Conservation (phyloP, 1,140 invertebrate species). For the Pantala flavescens region DNA sequence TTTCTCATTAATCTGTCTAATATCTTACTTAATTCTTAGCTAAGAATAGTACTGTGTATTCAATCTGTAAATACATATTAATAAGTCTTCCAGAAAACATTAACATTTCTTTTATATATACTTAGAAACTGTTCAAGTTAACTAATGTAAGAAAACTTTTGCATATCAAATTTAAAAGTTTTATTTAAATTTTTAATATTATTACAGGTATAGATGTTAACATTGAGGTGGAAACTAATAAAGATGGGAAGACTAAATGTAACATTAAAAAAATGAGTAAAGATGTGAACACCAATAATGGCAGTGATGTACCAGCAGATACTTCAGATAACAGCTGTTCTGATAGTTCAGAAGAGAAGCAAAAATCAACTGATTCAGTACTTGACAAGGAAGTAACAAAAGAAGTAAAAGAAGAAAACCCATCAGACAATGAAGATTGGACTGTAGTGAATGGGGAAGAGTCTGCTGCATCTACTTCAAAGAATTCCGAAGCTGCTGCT, state of each 20-base stretch:
- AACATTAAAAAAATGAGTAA: not conserved
- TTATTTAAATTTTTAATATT: not conserved
- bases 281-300: not conserved
- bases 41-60: no score
- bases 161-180: not conserved
- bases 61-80: no score
- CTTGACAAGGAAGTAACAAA: not conserved
- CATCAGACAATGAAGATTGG: conserved; percentile 8
- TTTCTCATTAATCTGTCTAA: no score
- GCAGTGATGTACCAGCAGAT: not conserved
- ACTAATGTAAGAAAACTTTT: no score
- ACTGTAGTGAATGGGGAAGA: not conserved
- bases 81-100: no score
- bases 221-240: conserved; percentile 7
- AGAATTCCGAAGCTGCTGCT: not conserved
- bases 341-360: conserved; percentile 12
- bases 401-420: not conserved
- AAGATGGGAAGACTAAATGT: not conserved
- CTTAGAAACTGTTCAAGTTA: not conserved
- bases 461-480: not conserved
- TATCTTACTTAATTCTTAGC: no score
- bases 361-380: not conserved
- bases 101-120: no score
- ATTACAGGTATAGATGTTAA: conserved; percentile 13
- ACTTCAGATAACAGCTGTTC: not conserved